Conservation (phyloP, 64 coral and sea anemone genomes). For the Montipora capricornis region DNA sequence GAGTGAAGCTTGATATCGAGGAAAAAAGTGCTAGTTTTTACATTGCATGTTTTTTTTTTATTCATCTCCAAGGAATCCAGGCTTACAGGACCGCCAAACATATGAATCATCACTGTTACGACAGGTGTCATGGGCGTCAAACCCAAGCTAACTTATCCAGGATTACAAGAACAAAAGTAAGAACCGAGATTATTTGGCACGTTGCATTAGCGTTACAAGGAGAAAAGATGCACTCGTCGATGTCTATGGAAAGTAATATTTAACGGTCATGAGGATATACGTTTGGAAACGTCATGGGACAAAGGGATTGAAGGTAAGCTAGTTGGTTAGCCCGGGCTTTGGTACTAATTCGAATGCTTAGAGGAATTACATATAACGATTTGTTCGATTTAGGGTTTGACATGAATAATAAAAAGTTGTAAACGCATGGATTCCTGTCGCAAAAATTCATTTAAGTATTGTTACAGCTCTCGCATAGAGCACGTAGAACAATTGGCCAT, state of each 20-base stretch:
- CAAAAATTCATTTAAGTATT: no score
- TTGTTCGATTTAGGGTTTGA: no score
- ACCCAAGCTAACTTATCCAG: constrained; percentile 6
- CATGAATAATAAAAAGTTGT: no score
- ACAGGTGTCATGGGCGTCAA: constrained; percentile 38
- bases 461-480: no score
- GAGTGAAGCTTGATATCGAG: no score
- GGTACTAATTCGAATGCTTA: no score
- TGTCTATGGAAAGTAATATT: background rate
- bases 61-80: constrained; percentile 40
- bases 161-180: constrained; percentile 31
- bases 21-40: background rate
- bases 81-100: constrained; percentile 16
- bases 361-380: no score
- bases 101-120: constrained; percentile 36
- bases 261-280: background rate
- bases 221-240: constrained; percentile 41
- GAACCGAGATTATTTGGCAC: constrained; percentile 45
- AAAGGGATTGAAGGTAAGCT: no score
- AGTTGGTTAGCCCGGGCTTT: no score
- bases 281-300: no score
- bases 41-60: background rate
- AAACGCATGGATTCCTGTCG: no score
- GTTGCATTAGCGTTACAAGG: constrained; percentile 42
- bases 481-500: no score